A percentile compares a stretch with the other conserved stretches of the same genome.
phyloP scores from a whole-genome alignment of 1,140 invertebrate species.

The Portunus trituberculatus region DNA sequence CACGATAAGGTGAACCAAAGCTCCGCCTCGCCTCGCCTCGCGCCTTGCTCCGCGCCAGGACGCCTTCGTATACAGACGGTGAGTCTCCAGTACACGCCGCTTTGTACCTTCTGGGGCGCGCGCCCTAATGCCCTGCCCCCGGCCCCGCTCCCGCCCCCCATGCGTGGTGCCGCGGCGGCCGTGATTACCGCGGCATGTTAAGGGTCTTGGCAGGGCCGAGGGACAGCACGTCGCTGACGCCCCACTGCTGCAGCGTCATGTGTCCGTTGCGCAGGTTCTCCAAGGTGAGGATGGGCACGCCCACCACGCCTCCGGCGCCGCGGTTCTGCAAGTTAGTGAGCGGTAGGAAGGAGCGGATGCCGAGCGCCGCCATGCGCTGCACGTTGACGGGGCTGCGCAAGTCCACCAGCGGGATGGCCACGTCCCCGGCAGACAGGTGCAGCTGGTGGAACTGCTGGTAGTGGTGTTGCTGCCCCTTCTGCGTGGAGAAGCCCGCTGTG shows the following conservation, averaged over 20 bases:
- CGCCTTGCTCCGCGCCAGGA: neutral
- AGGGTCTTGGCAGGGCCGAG: constrained; percentile 77
- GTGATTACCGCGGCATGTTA: constrained; percentile 76
- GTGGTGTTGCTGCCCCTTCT: constrained; percentile 85
- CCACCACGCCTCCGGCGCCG: constrained; percentile 84
- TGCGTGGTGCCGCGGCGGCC: neutral
- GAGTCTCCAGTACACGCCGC: neutral
- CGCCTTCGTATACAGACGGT: neutral
- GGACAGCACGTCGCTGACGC: constrained; percentile 77
- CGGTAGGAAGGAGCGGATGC: constrained; percentile 88
- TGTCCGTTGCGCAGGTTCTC: constrained; percentile 84
- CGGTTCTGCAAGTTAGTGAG: constrained; percentile 85
- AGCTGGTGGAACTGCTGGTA: constrained; percentile 83
- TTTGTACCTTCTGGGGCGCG: neutral
- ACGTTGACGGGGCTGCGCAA: constrained; percentile 85
- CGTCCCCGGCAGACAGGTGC: constrained; percentile 82
- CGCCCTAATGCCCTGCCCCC: neutral
- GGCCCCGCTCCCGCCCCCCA: no score
- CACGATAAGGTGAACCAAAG: neutral
- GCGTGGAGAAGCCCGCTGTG: constrained; percentile 86
- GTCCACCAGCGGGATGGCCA: constrained; percentile 88
- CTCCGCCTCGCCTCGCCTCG: neutral
- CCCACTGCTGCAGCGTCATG: constrained; percentile 78
- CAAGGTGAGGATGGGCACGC: constrained; percentile 87
- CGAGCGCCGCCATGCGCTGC: constrained; percentile 84